Evolutionary conservation across 2,113 vertebrate species (phyloP).

Genomic region (Pampusana beccarii): DNA sequence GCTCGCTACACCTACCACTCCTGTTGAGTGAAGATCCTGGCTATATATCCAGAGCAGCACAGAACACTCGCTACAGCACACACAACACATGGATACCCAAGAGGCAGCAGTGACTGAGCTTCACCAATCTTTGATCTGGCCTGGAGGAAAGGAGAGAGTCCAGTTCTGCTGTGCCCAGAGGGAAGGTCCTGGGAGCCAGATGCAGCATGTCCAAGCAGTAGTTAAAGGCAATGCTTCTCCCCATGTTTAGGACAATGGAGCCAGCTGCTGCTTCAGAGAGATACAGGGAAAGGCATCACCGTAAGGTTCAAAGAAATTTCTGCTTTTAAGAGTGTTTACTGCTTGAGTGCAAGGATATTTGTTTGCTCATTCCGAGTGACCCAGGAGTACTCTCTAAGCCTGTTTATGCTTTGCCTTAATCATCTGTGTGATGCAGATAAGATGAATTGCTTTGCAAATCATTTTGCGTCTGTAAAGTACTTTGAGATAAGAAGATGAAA

Average conservation of each 20-base stretch:
- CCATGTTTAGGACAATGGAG: neutral
- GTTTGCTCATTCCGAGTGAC: neutral
- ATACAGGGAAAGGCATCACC: neutral
- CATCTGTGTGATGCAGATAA: neutral
- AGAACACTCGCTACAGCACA: conserved; percentile 68
- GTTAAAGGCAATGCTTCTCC: conserved; percentile 68
- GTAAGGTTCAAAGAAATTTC: neutral
- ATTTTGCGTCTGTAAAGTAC: neutral
- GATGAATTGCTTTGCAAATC: neutral
- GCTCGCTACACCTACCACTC: conserved; percentile 72
- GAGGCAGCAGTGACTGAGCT: conserved; percentile 75
- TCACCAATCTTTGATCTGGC: conserved; percentile 59
- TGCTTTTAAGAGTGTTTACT: neutral
- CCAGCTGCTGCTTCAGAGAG: neutral
- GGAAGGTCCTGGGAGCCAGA: conserved; percentile 75
- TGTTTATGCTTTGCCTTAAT: neutral
- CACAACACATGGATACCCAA: conserved; percentile 76
- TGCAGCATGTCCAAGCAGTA: too few species aligned
- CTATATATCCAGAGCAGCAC: conserved; percentile 55
- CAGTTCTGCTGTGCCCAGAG: conserved; percentile 72
- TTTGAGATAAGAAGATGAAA: neutral
- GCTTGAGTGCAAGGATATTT: neutral
- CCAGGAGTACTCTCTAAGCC: neutral
- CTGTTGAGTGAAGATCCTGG: conserved; percentile 72
- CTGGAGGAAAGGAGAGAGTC: conserved; percentile 76